These are phyloP conservation scores for Nyctibius bracteatus DNA, from an alignment of 2,113 vertebrate species.

Conservation along the genomic window DNA sequence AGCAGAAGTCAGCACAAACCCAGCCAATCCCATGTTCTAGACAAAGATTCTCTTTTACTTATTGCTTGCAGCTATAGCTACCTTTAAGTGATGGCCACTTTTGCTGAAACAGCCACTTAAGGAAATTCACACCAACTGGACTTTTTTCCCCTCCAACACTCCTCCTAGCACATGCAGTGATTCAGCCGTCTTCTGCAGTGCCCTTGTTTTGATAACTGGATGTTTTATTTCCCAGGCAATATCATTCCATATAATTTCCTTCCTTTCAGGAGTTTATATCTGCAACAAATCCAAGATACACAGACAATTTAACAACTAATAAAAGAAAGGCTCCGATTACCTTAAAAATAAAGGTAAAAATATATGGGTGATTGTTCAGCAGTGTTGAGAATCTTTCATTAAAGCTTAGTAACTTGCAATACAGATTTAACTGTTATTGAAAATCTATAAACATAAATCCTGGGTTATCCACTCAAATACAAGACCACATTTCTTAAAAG, in stretches of 20 bases:
- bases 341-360: not conserved
- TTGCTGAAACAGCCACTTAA: not conserved
- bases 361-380: rapidly evolving
- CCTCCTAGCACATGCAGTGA: not conserved
- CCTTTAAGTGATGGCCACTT: not conserved
- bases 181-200: too few relatives aligned
- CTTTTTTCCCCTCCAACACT: not conserved
- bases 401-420: not conserved
- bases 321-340: not conserved
- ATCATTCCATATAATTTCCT: not conserved
- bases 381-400: not conserved
- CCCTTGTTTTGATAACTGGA: not conserved
- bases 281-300: not conserved
- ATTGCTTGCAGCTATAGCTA: not conserved
- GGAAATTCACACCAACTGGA: not conserved
- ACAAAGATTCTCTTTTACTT: not conserved
- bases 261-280: not conserved
- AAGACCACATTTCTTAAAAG: not conserved
- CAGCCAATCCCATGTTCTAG: not conserved
- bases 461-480: not conserved
- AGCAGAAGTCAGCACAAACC: not conserved
- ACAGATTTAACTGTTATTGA: not conserved
- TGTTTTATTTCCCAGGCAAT: not conserved
- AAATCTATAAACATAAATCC: not conserved
- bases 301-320: not conserved